Percentiles rank a stretch among this genome's conserved stretches.
Evolutionary conservation across 1,140 invertebrate species (phyloP).

Genomic region (Calliphora vicina): DNA sequence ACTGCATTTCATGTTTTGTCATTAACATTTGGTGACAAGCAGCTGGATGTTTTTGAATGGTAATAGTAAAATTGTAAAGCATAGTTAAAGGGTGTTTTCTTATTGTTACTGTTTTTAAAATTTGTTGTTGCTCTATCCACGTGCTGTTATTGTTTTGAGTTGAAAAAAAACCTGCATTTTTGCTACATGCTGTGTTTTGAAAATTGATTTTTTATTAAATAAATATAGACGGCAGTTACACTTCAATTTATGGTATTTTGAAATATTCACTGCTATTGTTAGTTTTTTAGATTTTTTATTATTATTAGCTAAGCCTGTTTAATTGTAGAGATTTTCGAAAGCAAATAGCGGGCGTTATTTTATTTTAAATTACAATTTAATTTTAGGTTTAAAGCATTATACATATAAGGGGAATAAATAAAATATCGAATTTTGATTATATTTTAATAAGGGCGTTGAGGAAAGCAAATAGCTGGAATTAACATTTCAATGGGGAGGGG

Average conservation of each 20-base stretch:
- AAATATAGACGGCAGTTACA: conserved; percentile 4
- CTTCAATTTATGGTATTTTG: not conserved
- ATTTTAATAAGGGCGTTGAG: not conserved
- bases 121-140: not conserved
- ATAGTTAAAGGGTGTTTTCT: not conserved
- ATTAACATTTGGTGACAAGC: conserved; percentile 5
- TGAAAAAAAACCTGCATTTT: not conserved
- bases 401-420: not conserved
- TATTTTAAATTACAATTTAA: not conserved
- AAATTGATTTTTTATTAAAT: conserved; percentile 27
- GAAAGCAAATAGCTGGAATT: not conserved
- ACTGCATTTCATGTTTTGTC: not conserved
- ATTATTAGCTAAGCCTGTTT: conserved; percentile 25
- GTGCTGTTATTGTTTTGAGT: not conserved
- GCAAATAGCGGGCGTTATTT: not conserved
- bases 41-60: not conserved
- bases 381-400: not conserved
- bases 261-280: not conserved
- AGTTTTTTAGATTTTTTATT: not conserved
- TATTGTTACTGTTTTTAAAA: not conserved
- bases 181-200: conserved; percentile 4
- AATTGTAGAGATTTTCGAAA: conserved; percentile 13
- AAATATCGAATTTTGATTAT: conserved; percentile 9
- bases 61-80: not conserved
- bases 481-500: not conserved